Percentiles rank a stretch among this genome's conserved stretches.
phyloP scores from a whole-genome alignment of 2,113 vertebrate species.

The Pituophis catenifer region DNA sequence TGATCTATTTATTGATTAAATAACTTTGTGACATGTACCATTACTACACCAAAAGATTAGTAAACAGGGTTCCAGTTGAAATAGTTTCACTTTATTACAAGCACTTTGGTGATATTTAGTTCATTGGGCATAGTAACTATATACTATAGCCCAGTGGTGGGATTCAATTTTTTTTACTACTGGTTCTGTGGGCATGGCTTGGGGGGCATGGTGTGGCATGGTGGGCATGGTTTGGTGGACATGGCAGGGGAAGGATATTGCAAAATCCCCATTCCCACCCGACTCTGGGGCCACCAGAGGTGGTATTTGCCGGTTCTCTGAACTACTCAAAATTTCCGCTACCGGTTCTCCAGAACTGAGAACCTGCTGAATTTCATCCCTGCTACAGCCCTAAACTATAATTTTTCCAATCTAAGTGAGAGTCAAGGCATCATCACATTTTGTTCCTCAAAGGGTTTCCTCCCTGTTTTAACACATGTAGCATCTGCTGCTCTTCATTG shows the following conservation, averaged over 20 bases:
- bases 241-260: too few relatives aligned
- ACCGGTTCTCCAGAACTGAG: too few relatives aligned
- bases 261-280: too few relatives aligned
- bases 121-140: background rate
- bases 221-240: too few relatives aligned
- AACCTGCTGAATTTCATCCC: too few relatives aligned
- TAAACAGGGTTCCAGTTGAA: background rate
- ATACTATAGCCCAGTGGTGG: too few relatives aligned
- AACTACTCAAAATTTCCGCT: too few relatives aligned
- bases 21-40: background rate
- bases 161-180: too few relatives aligned
- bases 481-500: background rate
- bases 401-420: background rate
- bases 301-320: too few relatives aligned
- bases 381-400: background rate
- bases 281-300: too few relatives aligned
- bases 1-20: background rate
- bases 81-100: background rate
- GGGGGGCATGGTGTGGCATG: too few relatives aligned
- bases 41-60: background rate
- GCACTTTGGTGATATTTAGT: background rate
- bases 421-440: background rate
- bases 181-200: too few relatives aligned
- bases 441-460: background rate
- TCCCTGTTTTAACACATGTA: background rate